Base-by-base conservation (phyloP, 2,113 vertebrate species). In the Probosciger aterrimus region DNA sequence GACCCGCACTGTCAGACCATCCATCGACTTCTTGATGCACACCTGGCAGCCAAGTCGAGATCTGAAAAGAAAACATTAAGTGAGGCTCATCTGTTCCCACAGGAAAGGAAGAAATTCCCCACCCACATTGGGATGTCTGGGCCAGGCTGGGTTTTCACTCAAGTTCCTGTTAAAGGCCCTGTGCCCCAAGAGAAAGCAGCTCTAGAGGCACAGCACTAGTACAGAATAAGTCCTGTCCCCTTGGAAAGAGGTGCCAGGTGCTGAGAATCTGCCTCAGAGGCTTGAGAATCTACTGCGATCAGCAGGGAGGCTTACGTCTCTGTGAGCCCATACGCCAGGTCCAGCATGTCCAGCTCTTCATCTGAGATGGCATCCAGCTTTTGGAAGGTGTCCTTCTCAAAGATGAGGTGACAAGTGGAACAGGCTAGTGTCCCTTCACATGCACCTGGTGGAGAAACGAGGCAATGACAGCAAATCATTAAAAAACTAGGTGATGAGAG, bases 371-470 rank as follows among this genome's bases (percentile, higher is more conserved):
- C 75, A 60, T 46, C 95, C 91, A 98, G 86, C 85, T 97, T 96
- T 50, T 97, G 95, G 85, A 97, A 98, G 47, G 93, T 19, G 3
- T 96, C 90, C 57, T 97, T 95, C 41, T 98, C 98, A 53, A 98
- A 98, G 93, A 98, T 97, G 47, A 98, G 95, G 86, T 98, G 98
- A n/a, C 98, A 98, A 8, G 98, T 98, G 55, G 98, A 98, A 62
- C 98, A 98, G 7, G 98, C 97, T 63, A 98, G 64, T 2, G 97
- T 97, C 31, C 98, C 98, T 83, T 98, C 98, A 77, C 98, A 98
- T 0, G 97, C 98, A 63, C 98, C 98, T 98, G 74, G 25, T 17
- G 5, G 62, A 85, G 53, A 92, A 33, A 84, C 0, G 0, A 71
- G 18, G 24, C 9, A 37, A 60, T 11, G 41, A 60, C 5, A 65